Evolutionary conservation across 23 tunicate species (phyloP).

Genomic region (Ciona savignyi): DNA sequence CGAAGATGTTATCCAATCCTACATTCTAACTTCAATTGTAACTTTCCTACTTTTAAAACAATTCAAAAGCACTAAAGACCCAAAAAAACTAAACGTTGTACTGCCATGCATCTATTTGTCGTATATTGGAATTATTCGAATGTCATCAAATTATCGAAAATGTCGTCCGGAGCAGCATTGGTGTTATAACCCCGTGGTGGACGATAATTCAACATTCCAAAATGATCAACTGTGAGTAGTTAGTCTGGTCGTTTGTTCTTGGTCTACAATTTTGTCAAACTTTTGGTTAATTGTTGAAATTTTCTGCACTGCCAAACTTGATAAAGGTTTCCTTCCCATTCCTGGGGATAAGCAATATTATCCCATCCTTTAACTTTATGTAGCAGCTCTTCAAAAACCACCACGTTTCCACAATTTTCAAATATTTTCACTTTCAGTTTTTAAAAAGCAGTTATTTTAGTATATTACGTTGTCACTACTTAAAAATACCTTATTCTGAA

Average conservation of each 20-base stretch:
- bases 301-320: no score
- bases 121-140: constrained; percentile 10
- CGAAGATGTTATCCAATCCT: constrained; percentile 51
- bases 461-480: no score
- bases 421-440: no score
- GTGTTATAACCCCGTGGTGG: constrained; percentile 44
- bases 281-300: background rate
- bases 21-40: constrained; percentile 3
- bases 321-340: no score
- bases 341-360: no score
- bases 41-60: background rate
- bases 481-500: no score
- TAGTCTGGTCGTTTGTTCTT: no score
- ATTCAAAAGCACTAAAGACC: background rate
- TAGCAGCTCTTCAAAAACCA: no score
- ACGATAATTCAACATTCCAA: background rate
- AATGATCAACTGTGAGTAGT: no score
- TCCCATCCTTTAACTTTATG: no score
- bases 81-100: background rate
- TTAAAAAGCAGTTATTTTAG: no score
- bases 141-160: constrained; percentile 34
- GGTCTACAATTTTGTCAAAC: background rate
- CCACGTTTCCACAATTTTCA: no score
- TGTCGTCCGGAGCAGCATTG: constrained; percentile 96
- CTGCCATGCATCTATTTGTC: background rate